Conservation (phyloP, 2,797 vertebrate species). For the Sebastes iracundus region DNA sequence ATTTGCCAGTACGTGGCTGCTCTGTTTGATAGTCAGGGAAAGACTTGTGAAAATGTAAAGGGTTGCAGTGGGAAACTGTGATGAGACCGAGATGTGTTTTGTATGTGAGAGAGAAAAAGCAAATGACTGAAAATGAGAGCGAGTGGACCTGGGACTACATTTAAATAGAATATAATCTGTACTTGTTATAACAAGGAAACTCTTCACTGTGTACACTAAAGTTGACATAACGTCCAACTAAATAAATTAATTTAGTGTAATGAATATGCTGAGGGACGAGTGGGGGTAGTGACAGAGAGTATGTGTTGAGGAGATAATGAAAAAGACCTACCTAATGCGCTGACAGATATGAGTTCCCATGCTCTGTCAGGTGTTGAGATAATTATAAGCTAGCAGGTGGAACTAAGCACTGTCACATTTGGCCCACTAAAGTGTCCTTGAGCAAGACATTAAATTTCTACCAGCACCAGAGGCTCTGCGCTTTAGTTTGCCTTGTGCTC, state of each 20-base stretch:
- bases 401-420: conserved; percentile 51
- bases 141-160: not conserved
- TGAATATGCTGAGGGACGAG: not conserved
- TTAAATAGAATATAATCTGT: not conserved
- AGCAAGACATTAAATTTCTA: conserved; percentile 22
- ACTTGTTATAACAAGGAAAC: not conserved
- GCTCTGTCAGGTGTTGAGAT: conserved; percentile 38
- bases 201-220: not conserved
- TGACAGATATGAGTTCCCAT: conserved; percentile 22
- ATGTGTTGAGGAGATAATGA: conserved; percentile 24
- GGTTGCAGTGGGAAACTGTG: not conserved
- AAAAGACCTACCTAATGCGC: conserved; percentile 12
- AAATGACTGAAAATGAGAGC: not conserved
- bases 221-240: not conserved
- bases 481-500: not conserved
- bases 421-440: conserved; percentile 24
- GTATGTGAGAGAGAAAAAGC: not conserved
- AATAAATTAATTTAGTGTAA: conserved; percentile 24
- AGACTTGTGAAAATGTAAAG: not conserved
- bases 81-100: not conserved
- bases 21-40: conserved; percentile 7
- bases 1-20: not conserved
- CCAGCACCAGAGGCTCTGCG: not conserved
- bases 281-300: not conserved
- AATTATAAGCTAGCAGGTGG: conserved; percentile 44